These are phyloP conservation scores for Hypsopygia costalis DNA, from an alignment of 2,888 invertebrate genomes.

Conservation along the genomic window DNA sequence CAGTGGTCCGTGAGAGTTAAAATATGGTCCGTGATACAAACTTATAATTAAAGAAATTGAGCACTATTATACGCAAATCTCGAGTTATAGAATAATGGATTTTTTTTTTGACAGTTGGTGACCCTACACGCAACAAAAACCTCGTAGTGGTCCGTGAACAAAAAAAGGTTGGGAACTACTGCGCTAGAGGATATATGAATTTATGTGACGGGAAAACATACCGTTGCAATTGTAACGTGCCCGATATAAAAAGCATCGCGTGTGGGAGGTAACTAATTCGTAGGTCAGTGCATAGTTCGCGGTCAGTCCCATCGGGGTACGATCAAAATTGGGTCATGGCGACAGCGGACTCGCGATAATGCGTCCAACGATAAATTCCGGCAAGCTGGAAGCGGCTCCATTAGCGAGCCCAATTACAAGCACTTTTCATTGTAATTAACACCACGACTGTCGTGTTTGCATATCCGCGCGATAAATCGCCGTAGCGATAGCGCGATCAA, in stretches of 20 bases:
- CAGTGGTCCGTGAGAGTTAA: too few relatives aligned
- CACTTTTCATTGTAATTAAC: constrained; percentile 28
- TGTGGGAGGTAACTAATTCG: constrained; percentile 3
- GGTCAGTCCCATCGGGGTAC: constrained; percentile 11
- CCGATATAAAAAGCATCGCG: background rate
- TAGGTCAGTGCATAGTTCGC: constrained; percentile 15
- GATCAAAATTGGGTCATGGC: constrained; percentile 38
- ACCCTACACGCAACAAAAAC: too few relatives aligned
- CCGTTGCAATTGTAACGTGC: background rate
- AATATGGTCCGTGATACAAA: too few relatives aligned
- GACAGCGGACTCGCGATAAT: constrained; percentile 29
- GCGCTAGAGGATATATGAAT: background rate
- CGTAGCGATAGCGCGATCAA: constrained; percentile 11
- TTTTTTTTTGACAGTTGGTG: too few relatives aligned
- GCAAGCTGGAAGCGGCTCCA: constrained; percentile 21
- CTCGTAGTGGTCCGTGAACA: too few relatives aligned
- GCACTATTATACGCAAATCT: too few relatives aligned
- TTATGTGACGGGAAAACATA: background rate
- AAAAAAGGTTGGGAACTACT: too few relatives aligned
- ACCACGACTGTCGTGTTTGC: constrained; percentile 18
- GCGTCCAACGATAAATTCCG: constrained; percentile 30
- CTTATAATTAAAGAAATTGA: too few relatives aligned
- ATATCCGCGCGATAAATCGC: constrained; percentile 4
- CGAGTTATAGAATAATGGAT: too few relatives aligned
- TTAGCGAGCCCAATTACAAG: constrained; percentile 27